Conservation (phyloP, 2,797 vertebrate genomes). For the Thunnus albacares region DNA sequence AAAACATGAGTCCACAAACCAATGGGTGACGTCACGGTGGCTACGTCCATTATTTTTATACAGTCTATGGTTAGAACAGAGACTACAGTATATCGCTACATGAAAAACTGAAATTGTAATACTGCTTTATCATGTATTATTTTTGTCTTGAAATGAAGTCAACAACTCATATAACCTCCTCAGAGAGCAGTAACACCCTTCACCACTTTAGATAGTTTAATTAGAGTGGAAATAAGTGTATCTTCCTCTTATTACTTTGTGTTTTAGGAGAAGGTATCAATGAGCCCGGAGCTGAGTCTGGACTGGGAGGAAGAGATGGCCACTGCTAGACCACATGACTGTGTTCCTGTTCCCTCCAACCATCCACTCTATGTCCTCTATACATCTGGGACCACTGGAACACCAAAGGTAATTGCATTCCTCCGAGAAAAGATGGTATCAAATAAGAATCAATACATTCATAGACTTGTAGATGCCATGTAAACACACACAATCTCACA, state of each 20-base stretch:
- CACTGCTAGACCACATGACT: slow-evolving; percentile 87
- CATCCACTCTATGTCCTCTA: slow-evolving; percentile 97
- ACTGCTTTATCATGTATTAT: no score
- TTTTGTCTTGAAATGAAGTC: no score
- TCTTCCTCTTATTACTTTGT: not conserved
- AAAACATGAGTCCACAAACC: no score
- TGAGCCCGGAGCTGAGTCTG: slow-evolving; percentile 85
- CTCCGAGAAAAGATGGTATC: no score
- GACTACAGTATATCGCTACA: no score
- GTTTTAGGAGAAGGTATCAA: slow-evolving; percentile 86
- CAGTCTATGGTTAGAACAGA: not conserved
- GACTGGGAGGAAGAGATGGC: slow-evolving; percentile 96
- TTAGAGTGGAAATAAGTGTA: not conserved
- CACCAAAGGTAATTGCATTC: slow-evolving; percentile 90
- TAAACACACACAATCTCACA: not conserved
- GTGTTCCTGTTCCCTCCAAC: slow-evolving; percentile 90
- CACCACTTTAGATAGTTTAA: not conserved
- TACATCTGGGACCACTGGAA: slow-evolving; percentile 96
- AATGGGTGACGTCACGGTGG: no score
- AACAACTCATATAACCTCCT: not conserved
- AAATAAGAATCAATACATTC: not conserved
- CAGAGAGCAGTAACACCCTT: not conserved
- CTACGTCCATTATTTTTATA: no score
- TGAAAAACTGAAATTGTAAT: not conserved
- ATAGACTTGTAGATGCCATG: not conserved